Conservation (phyloP, 2,113 vertebrate species). For the Orientallactaga bullata region DNA sequence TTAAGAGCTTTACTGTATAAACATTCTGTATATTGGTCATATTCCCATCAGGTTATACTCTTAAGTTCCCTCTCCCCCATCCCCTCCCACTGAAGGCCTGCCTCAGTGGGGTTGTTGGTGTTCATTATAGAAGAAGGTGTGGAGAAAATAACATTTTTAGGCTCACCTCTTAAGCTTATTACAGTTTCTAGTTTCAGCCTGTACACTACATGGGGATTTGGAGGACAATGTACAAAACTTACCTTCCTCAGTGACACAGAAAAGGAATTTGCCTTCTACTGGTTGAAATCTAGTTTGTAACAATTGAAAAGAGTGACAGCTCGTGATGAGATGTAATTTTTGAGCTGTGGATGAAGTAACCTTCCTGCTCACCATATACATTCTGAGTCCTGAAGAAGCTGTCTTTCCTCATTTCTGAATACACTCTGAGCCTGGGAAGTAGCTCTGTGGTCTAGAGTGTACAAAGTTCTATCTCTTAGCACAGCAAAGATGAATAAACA, state of each 20-base stretch:
- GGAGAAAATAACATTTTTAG: conserved; percentile 24
- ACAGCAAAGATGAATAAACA: too few species aligned
- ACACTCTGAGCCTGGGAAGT: background rate
- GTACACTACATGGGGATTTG: background rate
- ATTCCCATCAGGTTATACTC: too few species aligned
- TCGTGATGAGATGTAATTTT: conserved; percentile 40
- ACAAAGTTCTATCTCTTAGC: background rate
- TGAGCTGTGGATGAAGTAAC: conserved; percentile 20
- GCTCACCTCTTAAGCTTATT: too few species aligned
- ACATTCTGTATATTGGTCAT: too few species aligned
- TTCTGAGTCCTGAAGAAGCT: conserved; percentile 18
- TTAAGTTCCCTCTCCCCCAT: too few species aligned
- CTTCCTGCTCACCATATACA: background rate
- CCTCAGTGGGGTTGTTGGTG: too few species aligned
- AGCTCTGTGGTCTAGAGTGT: background rate
- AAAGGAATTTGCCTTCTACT: conserved; percentile 20
- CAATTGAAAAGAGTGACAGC: conserved; percentile 19
- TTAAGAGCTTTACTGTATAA: too few species aligned
- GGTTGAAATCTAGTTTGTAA: conserved; percentile 33
- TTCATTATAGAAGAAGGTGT: too few species aligned
- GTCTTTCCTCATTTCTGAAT: conserved; percentile 16
- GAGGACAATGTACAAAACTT: background rate
- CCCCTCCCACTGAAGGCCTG: too few species aligned
- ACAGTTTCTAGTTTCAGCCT: conserved; percentile 38
- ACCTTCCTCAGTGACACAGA: background rate